Evolutionary conservation across 37 sponge, comb jelly and placozoan genomes (phyloP).

Genomic region (Cliona cf. orientalis): DNA sequence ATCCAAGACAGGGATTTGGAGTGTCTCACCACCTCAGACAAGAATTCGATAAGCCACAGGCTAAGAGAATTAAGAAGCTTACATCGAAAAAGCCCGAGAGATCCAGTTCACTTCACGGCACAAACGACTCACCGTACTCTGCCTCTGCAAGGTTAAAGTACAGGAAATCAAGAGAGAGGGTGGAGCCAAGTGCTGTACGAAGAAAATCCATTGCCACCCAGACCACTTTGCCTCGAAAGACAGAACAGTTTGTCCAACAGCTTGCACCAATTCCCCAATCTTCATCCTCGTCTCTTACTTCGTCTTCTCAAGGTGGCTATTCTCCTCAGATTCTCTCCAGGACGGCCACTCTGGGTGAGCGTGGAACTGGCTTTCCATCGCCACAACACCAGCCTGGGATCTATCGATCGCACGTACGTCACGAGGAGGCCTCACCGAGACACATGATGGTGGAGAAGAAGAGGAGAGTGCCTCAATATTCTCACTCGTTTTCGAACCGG

Average conservation of each 20-base stretch:
- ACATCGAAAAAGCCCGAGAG: conserved; percentile 26
- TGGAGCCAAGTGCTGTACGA: not conserved
- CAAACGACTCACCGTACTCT: conserved; percentile 34
- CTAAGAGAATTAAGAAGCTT: conserved; percentile 37
- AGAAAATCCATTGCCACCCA: conserved; percentile 54
- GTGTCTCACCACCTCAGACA: not conserved
- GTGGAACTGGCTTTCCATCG: not conserved
- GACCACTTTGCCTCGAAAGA: not conserved
- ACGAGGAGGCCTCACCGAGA: not conserved
- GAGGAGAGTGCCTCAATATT: conserved; percentile 32
- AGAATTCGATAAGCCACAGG: not conserved
- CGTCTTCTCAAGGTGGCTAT: not conserved
- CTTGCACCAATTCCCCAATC: not conserved
- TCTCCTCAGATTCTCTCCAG: not conserved
- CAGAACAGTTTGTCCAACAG: not conserved
- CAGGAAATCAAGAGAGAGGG: not conserved
- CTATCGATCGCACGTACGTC: conserved; percentile 1
- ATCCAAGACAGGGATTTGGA: not conserved
- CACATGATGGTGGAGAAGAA: conserved; percentile 20
- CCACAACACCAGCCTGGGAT: not conserved
- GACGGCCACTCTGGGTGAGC: not conserved
- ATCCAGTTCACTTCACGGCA: conserved; percentile 45
- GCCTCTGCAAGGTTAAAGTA: not conserved
- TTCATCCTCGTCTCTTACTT: conserved; percentile 10
- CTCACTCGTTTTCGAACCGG: conserved; percentile 40